Evolutionary conservation across 1,140 invertebrate species (phyloP).

Genomic region (Lepidurus apus): DNA sequence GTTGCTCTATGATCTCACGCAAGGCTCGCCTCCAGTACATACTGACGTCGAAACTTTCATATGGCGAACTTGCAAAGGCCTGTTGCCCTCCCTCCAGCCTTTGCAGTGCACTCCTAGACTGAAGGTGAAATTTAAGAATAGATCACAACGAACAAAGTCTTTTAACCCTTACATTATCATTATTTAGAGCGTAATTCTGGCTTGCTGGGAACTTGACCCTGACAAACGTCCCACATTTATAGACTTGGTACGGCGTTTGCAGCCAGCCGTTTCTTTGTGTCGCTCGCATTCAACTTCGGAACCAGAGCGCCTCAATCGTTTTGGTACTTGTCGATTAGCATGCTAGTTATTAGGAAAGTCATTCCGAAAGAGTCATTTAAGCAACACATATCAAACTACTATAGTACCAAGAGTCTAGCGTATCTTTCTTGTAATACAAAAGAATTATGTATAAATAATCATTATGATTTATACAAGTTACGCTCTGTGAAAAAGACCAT

Average conservation of each 20-base stretch:
- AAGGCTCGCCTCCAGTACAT: slow-evolving; percentile 43
- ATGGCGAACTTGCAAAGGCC: slow-evolving; percentile 44
- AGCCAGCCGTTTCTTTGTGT: slow-evolving; percentile 30
- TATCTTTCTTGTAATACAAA: neutral
- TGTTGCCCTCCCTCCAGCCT: slow-evolving; percentile 39
- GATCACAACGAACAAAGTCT: neutral
- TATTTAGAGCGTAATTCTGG: slow-evolving; percentile 23
- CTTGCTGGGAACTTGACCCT: slow-evolving; percentile 33
- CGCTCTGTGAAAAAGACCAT: too few relatives aligned
- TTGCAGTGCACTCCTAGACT: slow-evolving; percentile 42
- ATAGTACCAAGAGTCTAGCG: neutral
- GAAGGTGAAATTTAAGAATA: slow-evolving; percentile 39
- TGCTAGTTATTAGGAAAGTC: neutral
- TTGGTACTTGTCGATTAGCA: slow-evolving; percentile 31
- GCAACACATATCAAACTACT: too few relatives aligned
- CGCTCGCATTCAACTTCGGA: slow-evolving; percentile 33
- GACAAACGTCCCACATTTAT: slow-evolving; percentile 32
- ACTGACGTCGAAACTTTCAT: slow-evolving; percentile 43
- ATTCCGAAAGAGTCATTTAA: neutral
- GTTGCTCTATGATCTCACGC: slow-evolving; percentile 45
- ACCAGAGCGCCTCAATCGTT: slow-evolving; percentile 30
- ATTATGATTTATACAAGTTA: too few relatives aligned
- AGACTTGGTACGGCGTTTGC: slow-evolving; percentile 32
- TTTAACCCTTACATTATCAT: neutral
- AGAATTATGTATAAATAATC: neutral